phyloP scores from a whole-genome alignment of 92 coral and sea anemone genomes.

The Bergia sp. region DNA sequence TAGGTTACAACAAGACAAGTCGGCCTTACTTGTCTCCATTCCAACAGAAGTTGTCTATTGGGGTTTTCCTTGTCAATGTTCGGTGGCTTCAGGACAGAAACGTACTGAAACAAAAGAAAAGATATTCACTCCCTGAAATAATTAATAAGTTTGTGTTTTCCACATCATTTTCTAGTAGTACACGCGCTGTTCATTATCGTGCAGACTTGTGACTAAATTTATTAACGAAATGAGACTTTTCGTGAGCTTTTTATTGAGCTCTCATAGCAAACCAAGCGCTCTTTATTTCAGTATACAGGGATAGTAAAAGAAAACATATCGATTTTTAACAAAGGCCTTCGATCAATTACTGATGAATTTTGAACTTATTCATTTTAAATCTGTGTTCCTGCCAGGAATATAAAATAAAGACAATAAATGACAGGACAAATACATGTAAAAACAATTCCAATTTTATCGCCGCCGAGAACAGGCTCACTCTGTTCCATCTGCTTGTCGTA shows the following conservation, averaged over 20 bases:
- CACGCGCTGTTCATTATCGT: neutral
- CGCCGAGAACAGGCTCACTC: too few species aligned
- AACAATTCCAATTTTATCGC: too few species aligned
- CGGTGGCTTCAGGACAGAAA: constrained; percentile 90
- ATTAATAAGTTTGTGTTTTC: neutral
- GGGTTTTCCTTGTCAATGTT: constrained; percentile 72
- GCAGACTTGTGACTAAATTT: neutral
- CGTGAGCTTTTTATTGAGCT: too few species aligned
- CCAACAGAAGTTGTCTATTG: constrained; percentile 62
- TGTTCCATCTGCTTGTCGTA: too few species aligned
- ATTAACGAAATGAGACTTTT: neutral
- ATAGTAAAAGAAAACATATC: too few species aligned
- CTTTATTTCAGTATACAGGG: neutral
- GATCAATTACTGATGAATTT: too few species aligned
- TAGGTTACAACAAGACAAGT: too few species aligned
- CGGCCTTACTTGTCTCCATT: constrained; percentile 88
- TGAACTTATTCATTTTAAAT: too few species aligned
- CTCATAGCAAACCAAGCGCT: neutral
- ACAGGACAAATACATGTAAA: too few species aligned
- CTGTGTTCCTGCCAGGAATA: too few species aligned
- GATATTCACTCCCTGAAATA: neutral
- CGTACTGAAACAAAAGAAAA: constrained; percentile 63
- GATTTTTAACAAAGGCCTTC: too few species aligned
- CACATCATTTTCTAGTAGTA: neutral
- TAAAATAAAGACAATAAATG: too few species aligned